Base-by-base conservation (phyloP, 2,113 vertebrate genomes). In the Xenopus laevis region DNA sequence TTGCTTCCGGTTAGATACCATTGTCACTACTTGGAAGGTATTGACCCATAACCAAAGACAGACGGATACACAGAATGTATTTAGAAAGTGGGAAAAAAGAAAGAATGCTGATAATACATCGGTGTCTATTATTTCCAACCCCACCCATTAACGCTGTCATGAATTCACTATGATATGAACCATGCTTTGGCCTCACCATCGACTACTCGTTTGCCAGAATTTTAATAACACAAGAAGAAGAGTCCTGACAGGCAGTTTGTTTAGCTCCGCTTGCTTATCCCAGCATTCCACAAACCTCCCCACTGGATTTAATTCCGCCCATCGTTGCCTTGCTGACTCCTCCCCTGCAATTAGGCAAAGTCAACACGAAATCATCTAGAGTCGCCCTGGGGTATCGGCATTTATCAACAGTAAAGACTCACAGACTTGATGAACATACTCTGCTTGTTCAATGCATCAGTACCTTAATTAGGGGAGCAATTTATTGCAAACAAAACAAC, bases 261-360 rank as follows among this genome's bases (percentile, higher is more conserved):
- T 87, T 79, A 80, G 86, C 84, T 84, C 82, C 5, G 82, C 79
- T 50, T 79, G 86, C 87, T 45, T 77, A 80, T 82, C 84, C 85
- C 88, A 87, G 86, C 79, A 52, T 84, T 83, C 79, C 83, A 47
- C 80, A 79, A 81, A 84, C 80, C 53, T 21, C 85, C 88, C 88
- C 78, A 85, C 89, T 84, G 90, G 81, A 86, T 85, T 84, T 85
- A 81, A 83, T 86, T 69, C 89, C 79, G 87, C 84, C 86, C 71
- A 84, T 80, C 85, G 79, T 80, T 81, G 83, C 83, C 83, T 85
- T 76, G 70, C 73, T 80, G 84, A 90, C 92, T 94, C 95, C 95
- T 95, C 97, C 97, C 93, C 95, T 89, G 90, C 94, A 98, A 98
- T 99, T 98, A 98, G 95, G 92, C 87, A 95, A 93, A 96, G 94